Evolutionary conservation across 1,140 invertebrate genomes (phyloP).

Genomic region (Bombus ignitus): DNA sequence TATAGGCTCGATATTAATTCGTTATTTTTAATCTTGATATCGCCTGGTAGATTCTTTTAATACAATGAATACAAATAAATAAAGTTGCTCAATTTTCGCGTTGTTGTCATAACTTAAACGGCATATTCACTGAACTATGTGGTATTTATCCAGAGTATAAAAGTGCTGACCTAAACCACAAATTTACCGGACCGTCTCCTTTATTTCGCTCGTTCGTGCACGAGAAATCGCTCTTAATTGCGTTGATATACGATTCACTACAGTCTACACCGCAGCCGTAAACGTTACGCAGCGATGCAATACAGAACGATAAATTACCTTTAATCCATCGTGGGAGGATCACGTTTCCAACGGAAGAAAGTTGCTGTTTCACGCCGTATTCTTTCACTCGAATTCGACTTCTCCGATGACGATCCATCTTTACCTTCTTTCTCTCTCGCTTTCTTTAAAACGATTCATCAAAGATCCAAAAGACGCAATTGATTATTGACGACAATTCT

Average conservation of each 20-base stretch:
- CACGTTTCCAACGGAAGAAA: constrained; percentile 29
- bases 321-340: constrained; percentile 46
- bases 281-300: constrained; percentile 59
- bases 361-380: constrained; percentile 24
- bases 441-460: neutral
- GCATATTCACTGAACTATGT: too few relatives aligned
- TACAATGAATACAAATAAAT: too few relatives aligned
- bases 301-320: constrained; percentile 56
- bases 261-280: constrained; percentile 51
- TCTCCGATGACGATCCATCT: neutral
- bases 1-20: too few relatives aligned
- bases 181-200: constrained; percentile 4
- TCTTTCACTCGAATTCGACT: neutral
- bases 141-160: too few relatives aligned
- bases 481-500: neutral
- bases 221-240: constrained; percentile 65
- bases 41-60: too few relatives aligned
- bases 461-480: too few relatives aligned
- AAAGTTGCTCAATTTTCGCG: too few relatives aligned
- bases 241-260: constrained; percentile 64
- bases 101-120: too few relatives aligned
- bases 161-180: too few relatives aligned
- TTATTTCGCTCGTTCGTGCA: constrained; percentile 55
- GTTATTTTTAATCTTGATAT: too few relatives aligned
- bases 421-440: neutral